Evolutionary conservation across 2,113 vertebrate species (phyloP), one percentile per base, ranked within the genome.

Genomic region (Perca fluviatilis): DNA sequence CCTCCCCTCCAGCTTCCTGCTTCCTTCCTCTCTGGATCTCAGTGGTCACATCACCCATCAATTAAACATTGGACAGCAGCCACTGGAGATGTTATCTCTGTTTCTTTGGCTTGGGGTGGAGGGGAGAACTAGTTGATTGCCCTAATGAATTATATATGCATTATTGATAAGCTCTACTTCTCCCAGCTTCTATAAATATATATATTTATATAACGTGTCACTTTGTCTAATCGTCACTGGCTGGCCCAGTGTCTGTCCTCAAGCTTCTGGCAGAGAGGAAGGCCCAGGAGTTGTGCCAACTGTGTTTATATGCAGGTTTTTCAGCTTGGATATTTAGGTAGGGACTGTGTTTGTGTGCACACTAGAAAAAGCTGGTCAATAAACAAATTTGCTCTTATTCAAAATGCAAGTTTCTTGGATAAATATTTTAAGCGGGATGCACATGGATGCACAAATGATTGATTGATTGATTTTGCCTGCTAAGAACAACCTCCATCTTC

Each of bases 121-220:
- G 68, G 67, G 49, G 74, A 36, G 53, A 53, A 79, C 7, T 12
- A 57, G 71, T 68, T 77, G 76, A 91, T 82, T 81, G 68, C 71
- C 50, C 60, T 85, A 73, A 86, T 89, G 81, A 89, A 85, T 89
- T 82, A 77, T 75, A 82, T 83, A 79, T 92, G 57, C 68, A 89
- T 81, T 80, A 89, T 91, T 88, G 83, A 92, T 88, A 82, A 71
- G 70, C 49, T 74, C 72, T 73, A 67, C 82, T 86, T 87, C 75
- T 74, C 73, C 61, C 43, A 6, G 68, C 56, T 69, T 83, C 77
- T 78, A 61, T 80, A 89, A 88, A 87, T 88, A 88, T 85, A 87
- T 85, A 87, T 85, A 88, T 89, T 85, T 79, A 82, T 85, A 78
- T 84, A 91, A 80, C 10, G 18, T 89, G 88, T 90, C 89, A 89